phyloP scores from a whole-genome alignment of 35 echinoderm and acorn worm genomes.

The Heliocidaris erythrogramma region DNA sequence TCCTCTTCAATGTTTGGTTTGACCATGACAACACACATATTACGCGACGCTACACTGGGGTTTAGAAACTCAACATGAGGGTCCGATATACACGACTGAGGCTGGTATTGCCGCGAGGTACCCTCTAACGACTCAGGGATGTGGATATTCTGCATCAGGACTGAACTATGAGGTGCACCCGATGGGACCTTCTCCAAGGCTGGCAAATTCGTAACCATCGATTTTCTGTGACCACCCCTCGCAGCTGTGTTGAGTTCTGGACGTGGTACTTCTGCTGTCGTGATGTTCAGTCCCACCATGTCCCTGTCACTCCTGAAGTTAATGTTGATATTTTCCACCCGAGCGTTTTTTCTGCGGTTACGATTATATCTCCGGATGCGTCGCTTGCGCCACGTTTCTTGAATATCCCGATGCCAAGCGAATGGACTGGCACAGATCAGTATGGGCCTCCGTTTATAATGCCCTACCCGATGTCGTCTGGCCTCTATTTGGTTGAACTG shows the following conservation, averaged over 20 bases:
- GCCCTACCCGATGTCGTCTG: neutral
- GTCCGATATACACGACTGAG: neutral
- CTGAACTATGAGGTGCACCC: neutral
- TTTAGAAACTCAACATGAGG: neutral
- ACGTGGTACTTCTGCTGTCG: neutral
- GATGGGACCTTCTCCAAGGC: neutral
- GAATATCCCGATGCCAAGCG: neutral
- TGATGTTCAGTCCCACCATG: neutral
- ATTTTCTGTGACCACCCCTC: neutral
- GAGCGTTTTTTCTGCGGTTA: neutral
- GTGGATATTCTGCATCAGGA: neutral
- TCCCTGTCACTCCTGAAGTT: neutral
- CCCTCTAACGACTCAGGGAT: neutral
- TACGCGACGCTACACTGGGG: neutral
- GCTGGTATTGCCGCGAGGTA: neutral
- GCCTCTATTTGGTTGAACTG: neutral
- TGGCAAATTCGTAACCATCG: neutral
- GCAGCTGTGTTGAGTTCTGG: neutral
- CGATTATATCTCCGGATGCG: neutral
- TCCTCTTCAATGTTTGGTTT: constrained; percentile 1
- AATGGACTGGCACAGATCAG: neutral
- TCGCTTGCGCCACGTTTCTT: neutral
- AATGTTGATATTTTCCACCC: constrained; percentile 13
- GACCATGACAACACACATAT: neutral
- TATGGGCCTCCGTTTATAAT: neutral